Percentiles rank a stretch among this genome's conserved stretches.
These are phyloP conservation scores for Acanthosepion lycidas DNA, from an alignment of 2,888 invertebrate genomes.

Conservation along the genomic window DNA sequence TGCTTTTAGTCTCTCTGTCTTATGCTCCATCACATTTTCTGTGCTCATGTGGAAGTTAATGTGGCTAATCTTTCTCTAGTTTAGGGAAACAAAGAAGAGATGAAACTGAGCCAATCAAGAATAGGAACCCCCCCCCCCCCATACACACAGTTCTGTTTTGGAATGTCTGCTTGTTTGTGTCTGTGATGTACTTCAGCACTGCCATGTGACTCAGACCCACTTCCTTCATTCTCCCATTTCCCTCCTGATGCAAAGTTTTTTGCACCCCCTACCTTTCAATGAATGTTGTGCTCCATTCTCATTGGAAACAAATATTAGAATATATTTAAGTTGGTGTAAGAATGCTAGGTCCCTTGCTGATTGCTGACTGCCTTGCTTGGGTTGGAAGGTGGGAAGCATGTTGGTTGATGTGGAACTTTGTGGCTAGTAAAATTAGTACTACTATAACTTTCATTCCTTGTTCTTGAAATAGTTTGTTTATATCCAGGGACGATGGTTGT, in stretches of 20 bases:
- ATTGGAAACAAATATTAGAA: neutral
- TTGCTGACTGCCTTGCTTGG: neutral
- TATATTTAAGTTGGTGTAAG: neutral
- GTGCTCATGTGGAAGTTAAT: neutral
- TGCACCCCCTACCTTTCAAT: neutral
- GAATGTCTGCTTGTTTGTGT: slow-evolving; percentile 18
- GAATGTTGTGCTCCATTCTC: slow-evolving; percentile 15
- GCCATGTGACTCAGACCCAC: neutral
- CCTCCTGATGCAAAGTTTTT: neutral
- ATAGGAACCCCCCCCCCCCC: neutral
- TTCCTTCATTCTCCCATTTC: neutral
- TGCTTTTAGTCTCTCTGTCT: neutral
- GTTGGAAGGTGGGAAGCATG: neutral
- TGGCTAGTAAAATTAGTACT: neutral
- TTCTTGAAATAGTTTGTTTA: neutral
- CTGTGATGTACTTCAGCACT: neutral
- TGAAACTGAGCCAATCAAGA: slow-evolving; percentile 8
- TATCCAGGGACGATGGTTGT: no score
- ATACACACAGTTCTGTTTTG: neutral
- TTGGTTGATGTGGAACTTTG: neutral
- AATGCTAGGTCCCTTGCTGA: neutral
- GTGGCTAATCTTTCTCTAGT: neutral
- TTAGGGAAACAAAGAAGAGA: neutral
- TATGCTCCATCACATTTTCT: neutral
- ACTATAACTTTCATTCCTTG: neutral